Evolutionary conservation across 1,140 invertebrate species (phyloP), one percentile per base, ranked within the genome.

Genomic region (Ruditapes philippinarum): DNA sequence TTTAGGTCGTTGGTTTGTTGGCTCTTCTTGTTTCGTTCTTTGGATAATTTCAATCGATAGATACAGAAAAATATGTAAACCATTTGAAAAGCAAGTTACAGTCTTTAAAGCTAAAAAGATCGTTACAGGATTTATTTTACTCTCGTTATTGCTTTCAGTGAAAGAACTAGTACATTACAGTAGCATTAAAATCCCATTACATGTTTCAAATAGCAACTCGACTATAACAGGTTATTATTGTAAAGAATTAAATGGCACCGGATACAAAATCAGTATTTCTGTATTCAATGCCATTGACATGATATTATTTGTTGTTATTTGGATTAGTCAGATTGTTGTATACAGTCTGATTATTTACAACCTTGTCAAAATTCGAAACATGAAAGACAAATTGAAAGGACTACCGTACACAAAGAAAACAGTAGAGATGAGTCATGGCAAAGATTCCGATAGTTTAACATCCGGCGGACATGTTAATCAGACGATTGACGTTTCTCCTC

Each of bases 31-130:
- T 70, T 70, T 70, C 19, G n/a, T 73, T 12, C 89, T 90, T n/a
- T 54, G 78, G 25, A 31, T 57, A 0, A 73, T 90, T 7, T 70
- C 89, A n/a, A 57, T 70, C 5, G 89, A 90, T 49, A 62, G 89
- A 17, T 78, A 85, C 36, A 33, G 62, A 25, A 62, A 68, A 38
- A 45, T 90, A 14, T 90, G 89, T 33, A 62, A 54, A 25, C 78
- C 78, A 12, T 60, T 81, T 36, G 36, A 19, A 19, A 62, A 62
- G 25, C 78, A 81, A 42, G 14, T 81, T 9, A 38, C 49, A 9
- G 14, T 60, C 1, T 25, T 12, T 1, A 17, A 7, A 9, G 54
- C 57, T 14, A 81, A 81, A n/a, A 2, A 28, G 0, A 1, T 42
- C 19, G 57, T 81, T 36, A 12, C n/a, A 33, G 78, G 51, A 33